Conservation (phyloP, 2,113 vertebrate species). For the Zonotrichia leucophrys region DNA sequence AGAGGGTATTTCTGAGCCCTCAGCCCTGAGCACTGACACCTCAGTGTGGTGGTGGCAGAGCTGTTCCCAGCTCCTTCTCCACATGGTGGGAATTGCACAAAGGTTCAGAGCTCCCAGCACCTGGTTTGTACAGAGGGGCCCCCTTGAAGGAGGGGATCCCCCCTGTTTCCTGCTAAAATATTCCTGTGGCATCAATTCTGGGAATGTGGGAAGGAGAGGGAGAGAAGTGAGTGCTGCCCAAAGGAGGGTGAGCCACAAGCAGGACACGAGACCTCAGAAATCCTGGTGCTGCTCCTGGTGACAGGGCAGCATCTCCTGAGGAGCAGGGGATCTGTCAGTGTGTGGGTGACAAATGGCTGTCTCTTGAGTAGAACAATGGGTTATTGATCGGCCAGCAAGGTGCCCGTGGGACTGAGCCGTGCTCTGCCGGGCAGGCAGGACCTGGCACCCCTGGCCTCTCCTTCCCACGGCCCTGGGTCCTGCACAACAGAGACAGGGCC, state of each 20-base stretch:
- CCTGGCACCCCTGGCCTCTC: background rate
- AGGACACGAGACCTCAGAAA: background rate
- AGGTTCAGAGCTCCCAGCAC: background rate
- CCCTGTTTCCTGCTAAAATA: background rate
- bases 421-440: rapidly evolving
- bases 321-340: background rate
- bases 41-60: rapidly evolving
- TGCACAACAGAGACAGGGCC: background rate
- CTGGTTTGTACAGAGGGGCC: too few species aligned
- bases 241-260: rapidly evolving
- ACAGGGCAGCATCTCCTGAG: background rate
- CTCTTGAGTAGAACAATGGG: background rate
- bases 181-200: background rate
- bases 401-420: rapidly evolving
- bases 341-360: conserved; percentile 7
- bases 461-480: background rate
- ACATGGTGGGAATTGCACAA: rapidly evolving
- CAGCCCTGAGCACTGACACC: too few species aligned
- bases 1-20: background rate
- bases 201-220: background rate
- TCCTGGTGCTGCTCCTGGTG: rapidly evolving
- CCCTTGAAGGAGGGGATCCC: background rate
- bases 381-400: conserved; percentile 34
- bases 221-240: background rate
- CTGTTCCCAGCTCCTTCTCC: background rate